Base-by-base conservation (phyloP, 2,113 vertebrate genomes). In the Prinia subflava region DNA sequence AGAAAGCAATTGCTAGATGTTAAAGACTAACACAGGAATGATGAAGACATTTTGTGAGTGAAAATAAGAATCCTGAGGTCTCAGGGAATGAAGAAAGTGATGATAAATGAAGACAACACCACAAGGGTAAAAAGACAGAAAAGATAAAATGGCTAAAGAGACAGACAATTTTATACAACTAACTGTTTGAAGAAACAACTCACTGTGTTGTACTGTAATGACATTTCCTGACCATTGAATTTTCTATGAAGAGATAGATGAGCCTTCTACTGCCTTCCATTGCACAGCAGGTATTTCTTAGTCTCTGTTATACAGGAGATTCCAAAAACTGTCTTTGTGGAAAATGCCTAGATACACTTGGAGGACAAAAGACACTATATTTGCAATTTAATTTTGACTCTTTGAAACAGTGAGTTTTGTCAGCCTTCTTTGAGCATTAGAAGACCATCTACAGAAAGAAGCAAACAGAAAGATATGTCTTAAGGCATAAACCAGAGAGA, bases 111-210 rank as follows among this genome's bases (percentile, higher is more conserved):
- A 95, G 87, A 88, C 88, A 94, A 25, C 76, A 78, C 1, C 78
- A 93, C 94, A 96, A 97, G 92, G 92, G 89, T 92, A 97, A 96
- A 94, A 90, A 96, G 85, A 94, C 93, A 93, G 71, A 78, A 78
- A 96, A 96, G 92, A 94, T 90, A 73, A 94, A 96, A 96, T 89
- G 87, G 73, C 91, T 95, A 73, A 94, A 93, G 68, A 93, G 73
- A 86, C 59, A 93, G 90, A 90, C 60, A 82, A 49, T 93, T 95
- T 94, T 93, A 90, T 71, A 94, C 85, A 92, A 81, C 79, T 86
- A 86, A 69, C 73, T 93, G 62, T 63, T 92, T 65, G 68, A 90
- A 88, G 85, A 88, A 96, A 86, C 68, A 90, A 80, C 82, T 88
- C 65, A 44, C 35, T 84, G 23, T 94, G 71, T 82, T 83, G 85